These are phyloP conservation scores for Hydrolagus affinis DNA, from an alignment of 2,113 vertebrate genomes.

Conservation along the genomic window DNA sequence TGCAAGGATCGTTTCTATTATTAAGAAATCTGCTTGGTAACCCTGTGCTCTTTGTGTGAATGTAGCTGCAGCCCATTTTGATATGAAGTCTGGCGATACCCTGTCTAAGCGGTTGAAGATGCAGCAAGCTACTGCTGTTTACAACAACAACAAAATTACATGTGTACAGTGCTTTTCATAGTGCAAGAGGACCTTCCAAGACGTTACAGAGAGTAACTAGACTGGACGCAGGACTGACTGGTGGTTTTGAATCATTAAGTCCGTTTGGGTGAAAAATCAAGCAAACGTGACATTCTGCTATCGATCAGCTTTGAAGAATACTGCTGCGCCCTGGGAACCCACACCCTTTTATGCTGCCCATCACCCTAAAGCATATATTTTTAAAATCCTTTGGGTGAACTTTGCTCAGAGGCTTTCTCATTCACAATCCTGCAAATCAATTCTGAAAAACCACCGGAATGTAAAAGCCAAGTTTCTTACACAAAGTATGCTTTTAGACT, in stretches of 20 bases:
- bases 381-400: not conserved
- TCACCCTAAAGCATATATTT: not conserved
- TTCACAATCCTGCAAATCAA: not conserved
- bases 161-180: too few species aligned
- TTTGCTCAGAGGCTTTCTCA: not conserved
- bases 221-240: not conserved
- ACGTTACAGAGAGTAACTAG: too few species aligned
- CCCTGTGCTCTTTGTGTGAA: not conserved
- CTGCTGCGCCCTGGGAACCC: not conserved
- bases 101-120: too few species aligned
- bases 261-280: not conserved
- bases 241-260: not conserved
- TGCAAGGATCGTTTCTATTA: not conserved
- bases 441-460: not conserved
- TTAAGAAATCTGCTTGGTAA: not conserved
- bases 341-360: not conserved
- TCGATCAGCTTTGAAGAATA: not conserved
- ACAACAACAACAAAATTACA: too few species aligned
- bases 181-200: too few species aligned
- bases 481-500: too few species aligned
- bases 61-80: not conserved
- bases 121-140: too few species aligned
- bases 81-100: not conserved
- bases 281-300: not conserved
- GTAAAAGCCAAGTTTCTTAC: too few species aligned